phyloP scores from a whole-genome alignment of 64 coral and sea anemone species.

The Actinia equina region DNA sequence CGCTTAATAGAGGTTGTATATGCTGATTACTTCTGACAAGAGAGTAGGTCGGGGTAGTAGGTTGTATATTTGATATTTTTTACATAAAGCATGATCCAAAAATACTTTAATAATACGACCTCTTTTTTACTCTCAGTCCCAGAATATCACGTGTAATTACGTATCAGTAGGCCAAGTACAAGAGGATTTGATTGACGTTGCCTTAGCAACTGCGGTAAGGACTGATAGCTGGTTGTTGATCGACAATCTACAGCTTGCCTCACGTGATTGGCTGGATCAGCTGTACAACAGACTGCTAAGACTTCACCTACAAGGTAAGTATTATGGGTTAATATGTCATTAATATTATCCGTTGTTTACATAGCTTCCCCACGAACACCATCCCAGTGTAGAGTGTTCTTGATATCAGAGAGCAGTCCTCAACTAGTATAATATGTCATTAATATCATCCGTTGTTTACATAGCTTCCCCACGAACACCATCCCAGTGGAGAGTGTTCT shows the following conservation, averaged over 20 bases:
- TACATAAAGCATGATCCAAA: not conserved
- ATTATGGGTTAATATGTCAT: not conserved
- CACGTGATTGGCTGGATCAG: conserved; percentile 64
- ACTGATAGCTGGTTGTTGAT: conserved; percentile 88
- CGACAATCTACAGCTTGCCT: conserved; percentile 83
- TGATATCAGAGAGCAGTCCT: conserved; percentile 67
- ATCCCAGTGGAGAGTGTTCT: conserved; percentile 87
- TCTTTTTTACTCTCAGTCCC: conserved; percentile 45
- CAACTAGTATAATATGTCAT: not conserved
- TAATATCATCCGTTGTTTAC: not conserved
- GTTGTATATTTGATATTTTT: not conserved
- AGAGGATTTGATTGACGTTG: conserved; percentile 75
- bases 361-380: conserved; percentile 66
- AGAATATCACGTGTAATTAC: conserved; percentile 67
- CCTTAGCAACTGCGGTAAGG: conserved; percentile 82
- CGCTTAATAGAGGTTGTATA: no score
- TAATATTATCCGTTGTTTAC: not conserved
- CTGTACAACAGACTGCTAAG: conserved; percentile 87
- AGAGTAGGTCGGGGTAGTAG: no score
- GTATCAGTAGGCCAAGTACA: conserved; percentile 77
- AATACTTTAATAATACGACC: not conserved
- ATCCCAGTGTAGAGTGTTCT: conserved; percentile 84
- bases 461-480: conserved; percentile 65
- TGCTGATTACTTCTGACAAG: no score
- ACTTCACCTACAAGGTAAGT: conserved; percentile 72